Conservation (phyloP, 2,113 vertebrate genomes). For the Turnix velox region DNA sequence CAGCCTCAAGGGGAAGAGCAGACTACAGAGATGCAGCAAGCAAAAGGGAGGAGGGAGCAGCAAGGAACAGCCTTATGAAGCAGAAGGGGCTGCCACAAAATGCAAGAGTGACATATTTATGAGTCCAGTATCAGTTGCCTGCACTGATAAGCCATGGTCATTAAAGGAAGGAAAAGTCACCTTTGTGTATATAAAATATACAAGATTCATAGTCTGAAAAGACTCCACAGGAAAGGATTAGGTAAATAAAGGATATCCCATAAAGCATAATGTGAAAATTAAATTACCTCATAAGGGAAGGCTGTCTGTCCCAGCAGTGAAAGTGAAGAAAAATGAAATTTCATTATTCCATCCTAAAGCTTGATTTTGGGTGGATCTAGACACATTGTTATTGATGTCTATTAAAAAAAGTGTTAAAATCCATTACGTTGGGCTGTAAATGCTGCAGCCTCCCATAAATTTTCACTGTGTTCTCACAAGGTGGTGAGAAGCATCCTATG, state of each 20-base stretch:
- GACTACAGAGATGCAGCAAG: background rate
- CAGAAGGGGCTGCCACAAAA: slow-evolving; percentile 24
- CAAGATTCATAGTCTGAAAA: slow-evolving; percentile 73
- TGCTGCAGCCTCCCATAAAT: background rate
- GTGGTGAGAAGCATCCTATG: background rate
- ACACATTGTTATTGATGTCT: background rate
- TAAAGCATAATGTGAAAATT: slow-evolving; percentile 75
- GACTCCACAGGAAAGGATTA: slow-evolving; percentile 77
- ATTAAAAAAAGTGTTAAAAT: background rate
- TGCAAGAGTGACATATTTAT: slow-evolving; percentile 74
- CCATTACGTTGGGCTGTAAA: background rate
- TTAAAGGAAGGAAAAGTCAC: slow-evolving; percentile 83
- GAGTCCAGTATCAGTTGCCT: slow-evolving; percentile 73
- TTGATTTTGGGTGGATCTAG: background rate
- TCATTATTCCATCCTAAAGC: slow-evolving; percentile 2
- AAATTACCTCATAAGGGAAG: slow-evolving; percentile 65
- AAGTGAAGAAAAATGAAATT: slow-evolving; percentile 37
- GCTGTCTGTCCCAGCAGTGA: slow-evolving; percentile 31
- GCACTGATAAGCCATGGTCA: slow-evolving; percentile 73
- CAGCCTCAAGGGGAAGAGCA: background rate
- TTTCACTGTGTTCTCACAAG: background rate
- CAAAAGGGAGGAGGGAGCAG: background rate
- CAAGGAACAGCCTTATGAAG: background rate
- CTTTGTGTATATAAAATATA: slow-evolving; percentile 80
- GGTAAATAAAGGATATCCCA: slow-evolving; percentile 83